A percentile compares a stretch with the other conserved stretches of the same genome.
These are phyloP conservation scores for Villa cingulata DNA, from an alignment of 2,888 invertebrate species.

Conservation along the genomic window DNA sequence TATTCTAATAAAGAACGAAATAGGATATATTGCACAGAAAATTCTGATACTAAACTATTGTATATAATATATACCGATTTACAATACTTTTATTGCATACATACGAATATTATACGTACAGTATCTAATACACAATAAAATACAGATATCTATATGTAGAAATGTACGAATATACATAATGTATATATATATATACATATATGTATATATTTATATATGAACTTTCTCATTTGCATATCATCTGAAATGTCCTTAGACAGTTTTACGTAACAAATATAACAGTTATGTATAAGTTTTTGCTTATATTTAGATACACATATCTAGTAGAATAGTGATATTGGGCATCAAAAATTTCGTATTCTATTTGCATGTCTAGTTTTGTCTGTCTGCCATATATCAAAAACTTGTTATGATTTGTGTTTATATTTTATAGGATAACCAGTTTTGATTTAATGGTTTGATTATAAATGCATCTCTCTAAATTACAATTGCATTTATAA, in stretches of 20 bases:
- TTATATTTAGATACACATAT: no score
- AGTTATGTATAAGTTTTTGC: no score
- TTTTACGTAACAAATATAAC: no score
- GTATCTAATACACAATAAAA: no score
- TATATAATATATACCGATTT: no score
- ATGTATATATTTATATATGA: slow-evolving; percentile 3
- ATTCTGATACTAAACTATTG: no score
- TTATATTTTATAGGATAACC: slow-evolving; percentile 13
- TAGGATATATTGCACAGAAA: no score
- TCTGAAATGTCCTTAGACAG: slow-evolving; percentile 13
- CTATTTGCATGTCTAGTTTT: slow-evolving; percentile 14
- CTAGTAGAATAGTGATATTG: no score
- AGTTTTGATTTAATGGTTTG: slow-evolving; percentile 15
- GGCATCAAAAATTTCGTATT: slow-evolving; percentile 12
- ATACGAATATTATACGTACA: no score
- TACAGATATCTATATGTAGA: neutral
- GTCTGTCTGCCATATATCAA: slow-evolving; percentile 15
- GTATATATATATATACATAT: slow-evolving; percentile 3
- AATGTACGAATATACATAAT: slow-evolving; percentile 4
- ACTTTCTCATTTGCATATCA: slow-evolving; percentile 13
- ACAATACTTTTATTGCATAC: no score
- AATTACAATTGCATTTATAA: slow-evolving; percentile 1
- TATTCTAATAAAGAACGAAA: no score
- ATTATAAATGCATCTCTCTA: slow-evolving; percentile 5
- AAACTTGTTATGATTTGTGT: slow-evolving; percentile 15